Evolutionary conservation across 2,113 vertebrate genomes (phyloP), one percentile per base, ranked within the genome.

Genomic region (Percina caprodes): DNA sequence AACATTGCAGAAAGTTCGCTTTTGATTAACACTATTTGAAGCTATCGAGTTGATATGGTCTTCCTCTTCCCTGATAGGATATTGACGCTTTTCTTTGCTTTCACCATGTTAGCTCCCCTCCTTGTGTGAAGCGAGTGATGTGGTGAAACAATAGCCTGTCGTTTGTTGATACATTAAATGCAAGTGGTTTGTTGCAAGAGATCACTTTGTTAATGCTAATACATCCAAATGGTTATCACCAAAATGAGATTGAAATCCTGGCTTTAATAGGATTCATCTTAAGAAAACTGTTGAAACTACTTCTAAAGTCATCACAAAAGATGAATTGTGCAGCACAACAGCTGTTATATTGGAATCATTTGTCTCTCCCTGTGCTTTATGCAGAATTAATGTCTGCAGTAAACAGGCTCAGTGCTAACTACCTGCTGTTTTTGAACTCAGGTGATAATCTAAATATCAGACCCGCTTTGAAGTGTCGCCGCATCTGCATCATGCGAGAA

Each of bases 241-340:
- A 23, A 70, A 80, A 81, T 78, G 30, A 76, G 74, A 88, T 77
- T 59, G 74, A 62, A 82, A 85, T 68, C 7, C 6, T 58, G 54
- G 58, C 67, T 77, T 84, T 78, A 81, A 87, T 84, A 58, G 46
- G 51, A 70, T 74, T 77, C 49, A 66, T 74, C 48, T 74, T 42
- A 26, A 70, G 72, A 71, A 26, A 33, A 51, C 26, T 63, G 69
- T 1, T 24, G 46, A 35, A 67, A 66, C 39, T 45, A 48, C 60
- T 58, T 49, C 39, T 52, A 76, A 79, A 69, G 68, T 85, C 58
- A 73, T 79, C 80, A 80, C 68, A 79, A 60, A 66, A 74, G 30
- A 75, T 76, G 56, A 55, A 58, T 26, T 74, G 51, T 45, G 56
- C 73, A 56, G 33, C 24, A 39, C 35, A 49, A 54, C 48, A 72